A percentile compares a stretch with the other conserved stretches of the same genome.
Evolutionary conservation across 2,797 vertebrate species (phyloP).

Genomic region (Gymnoscopelus braueri): DNA sequence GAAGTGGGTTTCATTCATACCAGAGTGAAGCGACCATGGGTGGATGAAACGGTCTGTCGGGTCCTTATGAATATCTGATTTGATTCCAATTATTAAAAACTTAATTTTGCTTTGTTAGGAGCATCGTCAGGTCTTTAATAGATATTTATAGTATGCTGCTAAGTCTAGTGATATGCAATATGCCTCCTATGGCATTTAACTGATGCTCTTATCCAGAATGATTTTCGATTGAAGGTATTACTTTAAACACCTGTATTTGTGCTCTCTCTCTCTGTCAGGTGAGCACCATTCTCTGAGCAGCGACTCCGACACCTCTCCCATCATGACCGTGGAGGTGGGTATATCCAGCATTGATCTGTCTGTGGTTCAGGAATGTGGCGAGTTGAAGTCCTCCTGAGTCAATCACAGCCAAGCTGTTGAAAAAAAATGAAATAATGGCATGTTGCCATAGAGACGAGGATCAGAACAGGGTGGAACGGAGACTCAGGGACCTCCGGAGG

Average conservation of each 20-base stretch:
- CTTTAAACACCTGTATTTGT: too few relatives aligned
- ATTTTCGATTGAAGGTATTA: too few relatives aligned
- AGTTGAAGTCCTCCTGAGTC: slow-evolving; percentile 89
- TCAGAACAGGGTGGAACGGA: slow-evolving; percentile 24
- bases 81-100: background rate
- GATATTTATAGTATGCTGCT: background rate
- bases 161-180: too few relatives aligned
- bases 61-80: background rate
- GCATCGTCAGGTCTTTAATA: background rate
- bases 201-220: too few relatives aligned
- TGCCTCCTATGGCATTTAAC: too few relatives aligned
- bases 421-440: background rate
- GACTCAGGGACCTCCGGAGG: slow-evolving; percentile 16
- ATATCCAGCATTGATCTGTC: slow-evolving; percentile 88
- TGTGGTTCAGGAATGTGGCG: slow-evolving; percentile 85
- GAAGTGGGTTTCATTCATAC: slow-evolving; percentile 29
- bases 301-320: slow-evolving; percentile 90
- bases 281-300: slow-evolving; percentile 92
- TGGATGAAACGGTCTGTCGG: slow-evolving; percentile 4
- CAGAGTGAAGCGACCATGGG: background rate
- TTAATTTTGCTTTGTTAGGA: background rate
- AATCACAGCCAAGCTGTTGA: slow-evolving; percentile 24
- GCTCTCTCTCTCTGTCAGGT: slow-evolving; percentile 77
- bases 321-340: slow-evolving; percentile 86
- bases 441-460: slow-evolving; percentile 32